phyloP scores from a whole-genome alignment of 1,140 invertebrate genomes.

The Aphelenchoides fujianensis region DNA sequence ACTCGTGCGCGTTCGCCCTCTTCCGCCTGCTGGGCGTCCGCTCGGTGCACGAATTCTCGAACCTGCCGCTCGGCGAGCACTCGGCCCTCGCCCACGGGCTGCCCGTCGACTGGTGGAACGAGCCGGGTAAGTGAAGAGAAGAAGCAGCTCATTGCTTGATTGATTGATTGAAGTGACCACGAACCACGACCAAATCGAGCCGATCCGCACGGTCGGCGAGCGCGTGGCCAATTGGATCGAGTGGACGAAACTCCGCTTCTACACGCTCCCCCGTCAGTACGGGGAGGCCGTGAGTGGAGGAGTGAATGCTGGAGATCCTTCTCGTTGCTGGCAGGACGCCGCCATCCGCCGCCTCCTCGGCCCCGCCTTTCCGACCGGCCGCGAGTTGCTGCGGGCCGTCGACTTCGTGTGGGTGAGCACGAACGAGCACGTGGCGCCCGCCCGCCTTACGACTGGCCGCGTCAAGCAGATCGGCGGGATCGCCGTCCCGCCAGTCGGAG shows the following conservation, averaged over 20 bases:
- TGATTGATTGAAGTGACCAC: slow-evolving; percentile 18
- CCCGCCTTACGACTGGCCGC: slow-evolving; percentile 29
- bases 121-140: slow-evolving; percentile 26
- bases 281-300: slow-evolving; percentile 2
- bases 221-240: slow-evolving; percentile 7
- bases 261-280: slow-evolving; percentile 5
- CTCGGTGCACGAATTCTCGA: slow-evolving; percentile 21
- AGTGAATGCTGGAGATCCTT: slow-evolving; percentile 2
- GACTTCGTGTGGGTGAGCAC: slow-evolving; percentile 37
- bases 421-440: slow-evolving; percentile 36
- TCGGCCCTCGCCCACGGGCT: slow-evolving; percentile 7
- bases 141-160: slow-evolving; percentile 12
- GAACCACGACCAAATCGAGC: slow-evolving; percentile 5
- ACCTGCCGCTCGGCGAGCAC: slow-evolving; percentile 19
- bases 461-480: slow-evolving; percentile 41
- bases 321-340: no score
- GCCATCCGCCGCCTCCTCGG: slow-evolving; percentile 21
- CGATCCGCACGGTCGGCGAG: slow-evolving; percentile 15
- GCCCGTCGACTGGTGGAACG: slow-evolving; percentile 8
- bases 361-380: slow-evolving; percentile 21
- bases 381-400: slow-evolving; percentile 24
- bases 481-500: not conserved
- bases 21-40: slow-evolving; percentile 30
- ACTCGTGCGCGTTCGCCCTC: slow-evolving; percentile 28
- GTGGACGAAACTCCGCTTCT: not conserved